Evolutionary conservation across 2,113 vertebrate genomes (phyloP).

Genomic region (Anarrhichthys ocellatus): DNA sequence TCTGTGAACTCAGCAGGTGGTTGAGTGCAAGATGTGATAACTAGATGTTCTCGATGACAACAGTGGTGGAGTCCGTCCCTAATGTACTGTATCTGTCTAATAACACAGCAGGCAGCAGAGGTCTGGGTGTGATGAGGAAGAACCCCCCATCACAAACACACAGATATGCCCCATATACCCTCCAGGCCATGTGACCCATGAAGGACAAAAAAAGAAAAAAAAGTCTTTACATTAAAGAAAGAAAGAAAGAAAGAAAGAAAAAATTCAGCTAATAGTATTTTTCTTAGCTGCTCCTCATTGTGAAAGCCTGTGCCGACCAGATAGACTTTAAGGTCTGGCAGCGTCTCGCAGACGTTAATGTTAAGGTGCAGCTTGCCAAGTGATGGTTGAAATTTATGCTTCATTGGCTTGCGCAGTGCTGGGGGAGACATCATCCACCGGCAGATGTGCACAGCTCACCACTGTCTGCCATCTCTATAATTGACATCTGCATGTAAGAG

Average conservation of each 20-base stretch:
- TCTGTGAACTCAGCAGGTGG: constrained; percentile 85
- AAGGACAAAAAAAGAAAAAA: constrained; percentile 42
- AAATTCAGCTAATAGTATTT: constrained; percentile 3
- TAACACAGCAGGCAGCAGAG: constrained; percentile 77
- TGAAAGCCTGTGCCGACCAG: constrained; percentile 19
- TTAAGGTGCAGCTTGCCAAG: constrained; percentile 65
- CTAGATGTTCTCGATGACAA: constrained; percentile 82
- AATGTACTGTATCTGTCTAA: constrained; percentile 76
- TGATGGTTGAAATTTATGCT: constrained; percentile 66
- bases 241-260: neutral
- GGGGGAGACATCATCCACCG: constrained; percentile 70
- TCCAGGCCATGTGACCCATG: constrained; percentile 51
- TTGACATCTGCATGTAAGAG: constrained; percentile 79
- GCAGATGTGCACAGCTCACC: constrained; percentile 78
- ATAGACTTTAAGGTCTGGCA: constrained; percentile 16
- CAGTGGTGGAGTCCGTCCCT: constrained; percentile 69
- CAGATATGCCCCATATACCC: constrained; percentile 50
- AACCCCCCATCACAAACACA: constrained; percentile 48
- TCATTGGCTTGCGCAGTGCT: constrained; percentile 58
- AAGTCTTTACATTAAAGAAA: constrained; percentile 14
- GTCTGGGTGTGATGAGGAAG: constrained; percentile 65
- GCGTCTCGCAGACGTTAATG: constrained; percentile 43
- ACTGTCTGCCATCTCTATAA: constrained; percentile 76
- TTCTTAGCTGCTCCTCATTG: constrained; percentile 26
- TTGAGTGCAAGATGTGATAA: constrained; percentile 82